Conservation (phyloP, 2,888 invertebrate species). For the Andrena fulva region DNA sequence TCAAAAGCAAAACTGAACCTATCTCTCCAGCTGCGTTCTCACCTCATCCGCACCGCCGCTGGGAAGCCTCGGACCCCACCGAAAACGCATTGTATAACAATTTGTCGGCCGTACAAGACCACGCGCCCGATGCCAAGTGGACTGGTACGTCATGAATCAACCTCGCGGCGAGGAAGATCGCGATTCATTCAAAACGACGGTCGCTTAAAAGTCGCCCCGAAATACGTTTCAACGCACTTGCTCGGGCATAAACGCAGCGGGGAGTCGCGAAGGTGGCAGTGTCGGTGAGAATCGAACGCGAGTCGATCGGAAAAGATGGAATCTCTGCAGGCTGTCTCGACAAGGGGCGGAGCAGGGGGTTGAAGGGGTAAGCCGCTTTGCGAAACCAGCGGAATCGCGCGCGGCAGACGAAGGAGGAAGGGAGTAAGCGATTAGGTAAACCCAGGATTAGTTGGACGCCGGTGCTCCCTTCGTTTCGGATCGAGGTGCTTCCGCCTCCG, state of each 20-base stretch:
- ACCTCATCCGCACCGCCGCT: not conserved
- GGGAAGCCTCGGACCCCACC: not conserved
- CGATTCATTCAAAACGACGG: slow-evolving; percentile 30
- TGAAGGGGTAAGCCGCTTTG: slow-evolving; percentile 83
- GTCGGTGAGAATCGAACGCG: slow-evolving; percentile 50
- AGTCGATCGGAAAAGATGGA: slow-evolving; percentile 57
- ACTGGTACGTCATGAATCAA: slow-evolving; percentile 55
- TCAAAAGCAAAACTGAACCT: not conserved
- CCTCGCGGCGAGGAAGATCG: slow-evolving; percentile 32
- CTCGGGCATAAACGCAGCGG: not conserved
- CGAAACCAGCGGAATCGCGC: slow-evolving; percentile 77
- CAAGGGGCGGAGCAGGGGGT: slow-evolving; percentile 66
- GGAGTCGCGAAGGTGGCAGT: slow-evolving; percentile 10
- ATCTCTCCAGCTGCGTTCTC: slow-evolving; percentile 7
- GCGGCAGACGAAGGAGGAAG: slow-evolving; percentile 68
- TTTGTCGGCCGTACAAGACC: slow-evolving; percentile 28
- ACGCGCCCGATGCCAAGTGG: slow-evolving; percentile 44
- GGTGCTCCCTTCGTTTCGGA: slow-evolving; percentile 73
- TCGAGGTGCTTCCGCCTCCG: slow-evolving; percentile 51
- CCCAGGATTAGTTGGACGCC: slow-evolving; percentile 83
- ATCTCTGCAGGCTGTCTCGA: slow-evolving; percentile 42
- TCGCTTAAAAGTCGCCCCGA: slow-evolving; percentile 6
- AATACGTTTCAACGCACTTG: slow-evolving; percentile 34
- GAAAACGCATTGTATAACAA: slow-evolving; percentile 29
- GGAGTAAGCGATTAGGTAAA: slow-evolving; percentile 84